phyloP scores from a whole-genome alignment of 1,140 invertebrate genomes.

The Leptinotarsa defecta region DNA sequence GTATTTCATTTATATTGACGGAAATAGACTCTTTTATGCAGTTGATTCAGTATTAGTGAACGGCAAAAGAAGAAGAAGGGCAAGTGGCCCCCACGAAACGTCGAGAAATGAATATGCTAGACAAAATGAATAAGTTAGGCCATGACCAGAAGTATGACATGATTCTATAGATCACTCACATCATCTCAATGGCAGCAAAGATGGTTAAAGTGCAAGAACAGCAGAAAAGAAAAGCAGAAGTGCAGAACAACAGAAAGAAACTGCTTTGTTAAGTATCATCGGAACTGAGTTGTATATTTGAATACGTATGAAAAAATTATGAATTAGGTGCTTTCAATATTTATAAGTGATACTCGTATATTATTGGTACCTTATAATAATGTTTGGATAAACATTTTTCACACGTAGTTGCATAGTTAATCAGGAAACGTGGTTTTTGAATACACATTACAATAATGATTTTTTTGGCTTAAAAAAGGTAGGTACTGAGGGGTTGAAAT shows the following conservation, averaged over 20 bases:
- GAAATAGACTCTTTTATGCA: conserved; percentile 27
- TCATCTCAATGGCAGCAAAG: conserved; percentile 4
- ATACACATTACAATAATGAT: not conserved
- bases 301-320: not conserved
- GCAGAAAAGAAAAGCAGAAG: not conserved
- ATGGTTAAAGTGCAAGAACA: conserved; percentile 6
- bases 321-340: not conserved
- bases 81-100: not conserved
- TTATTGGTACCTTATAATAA: not conserved
- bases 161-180: conserved; percentile 19
- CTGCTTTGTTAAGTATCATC: not conserved
- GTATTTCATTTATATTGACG: conserved; percentile 25
- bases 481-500: not conserved
- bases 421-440: not conserved
- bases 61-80: not conserved
- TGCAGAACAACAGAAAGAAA: not conserved
- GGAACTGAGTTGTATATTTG: not conserved
- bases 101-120: not conserved
- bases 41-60: conserved; percentile 27
- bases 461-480: not conserved
- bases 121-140: conserved; percentile 10
- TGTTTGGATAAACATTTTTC: not conserved
- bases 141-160: conserved; percentile 1
- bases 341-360: not conserved
- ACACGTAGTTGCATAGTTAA: not conserved